A percentile compares a stretch with the other conserved stretches of the same genome.
Conservation (phyloP, 2,888 invertebrate genomes). For the Cecidostiba fungosa region DNA sequence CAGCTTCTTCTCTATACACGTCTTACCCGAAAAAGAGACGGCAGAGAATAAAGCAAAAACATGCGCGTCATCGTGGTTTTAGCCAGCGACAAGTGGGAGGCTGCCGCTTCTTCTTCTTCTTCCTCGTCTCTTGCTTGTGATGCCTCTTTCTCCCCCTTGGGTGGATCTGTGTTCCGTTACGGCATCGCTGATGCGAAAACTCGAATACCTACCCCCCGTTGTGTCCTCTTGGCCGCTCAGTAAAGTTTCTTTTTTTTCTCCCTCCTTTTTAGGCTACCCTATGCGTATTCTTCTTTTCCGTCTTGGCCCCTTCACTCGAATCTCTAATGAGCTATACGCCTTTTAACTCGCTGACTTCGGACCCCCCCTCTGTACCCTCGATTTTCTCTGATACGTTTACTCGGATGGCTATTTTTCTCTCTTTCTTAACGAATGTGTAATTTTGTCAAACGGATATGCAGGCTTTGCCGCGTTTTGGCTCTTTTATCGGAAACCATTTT, state of each 20-base stretch:
- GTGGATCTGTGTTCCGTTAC: neutral
- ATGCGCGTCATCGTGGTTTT: slow-evolving; percentile 50
- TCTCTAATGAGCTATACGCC: neutral
- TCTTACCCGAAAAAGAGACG: neutral
- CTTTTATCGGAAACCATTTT: neutral
- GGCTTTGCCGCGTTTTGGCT: neutral
- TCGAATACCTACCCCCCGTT: neutral
- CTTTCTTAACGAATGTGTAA: neutral
- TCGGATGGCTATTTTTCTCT: neutral
- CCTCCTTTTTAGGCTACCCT: neutral
- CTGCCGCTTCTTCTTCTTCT: neutral
- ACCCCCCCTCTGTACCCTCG: neutral
- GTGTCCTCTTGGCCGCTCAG: neutral
- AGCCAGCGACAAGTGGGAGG: slow-evolving; percentile 14
- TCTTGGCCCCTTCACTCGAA: neutral
- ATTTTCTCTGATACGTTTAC: neutral
- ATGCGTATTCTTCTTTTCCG: neutral
- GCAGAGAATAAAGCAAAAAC: slow-evolving; percentile 36
- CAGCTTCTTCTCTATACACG: neutral
- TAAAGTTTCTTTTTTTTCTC: neutral
- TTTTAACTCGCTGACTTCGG: neutral
- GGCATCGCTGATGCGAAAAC: slow-evolving; percentile 27
- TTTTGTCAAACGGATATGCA: neutral
- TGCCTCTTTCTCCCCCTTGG: neutral
- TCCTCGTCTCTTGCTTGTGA: neutral